Evolutionary conservation across 1,140 invertebrate genomes (phyloP).

Genomic region (Rhysida immarginata): DNA sequence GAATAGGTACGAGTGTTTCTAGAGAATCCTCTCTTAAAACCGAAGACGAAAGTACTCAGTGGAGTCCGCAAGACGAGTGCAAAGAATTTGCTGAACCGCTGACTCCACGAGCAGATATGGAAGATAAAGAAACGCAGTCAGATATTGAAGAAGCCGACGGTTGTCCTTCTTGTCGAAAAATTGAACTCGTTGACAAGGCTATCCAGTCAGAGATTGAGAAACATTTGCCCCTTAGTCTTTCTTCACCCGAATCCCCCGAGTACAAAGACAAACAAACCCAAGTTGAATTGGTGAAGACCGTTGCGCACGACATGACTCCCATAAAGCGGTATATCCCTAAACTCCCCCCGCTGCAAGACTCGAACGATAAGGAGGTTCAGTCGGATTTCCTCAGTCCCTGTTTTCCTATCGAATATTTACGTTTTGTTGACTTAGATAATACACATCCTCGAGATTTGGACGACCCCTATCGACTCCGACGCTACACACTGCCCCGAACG

Average conservation of each 20-base stretch:
- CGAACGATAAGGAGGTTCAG: neutral
- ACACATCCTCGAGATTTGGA: neutral
- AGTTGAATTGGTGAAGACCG: neutral
- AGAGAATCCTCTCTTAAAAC: neutral
- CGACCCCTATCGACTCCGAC: constrained; percentile 1
- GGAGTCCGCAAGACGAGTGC: constrained; percentile 3
- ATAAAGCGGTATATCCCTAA: neutral
- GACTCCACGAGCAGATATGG: neutral
- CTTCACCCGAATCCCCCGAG: neutral
- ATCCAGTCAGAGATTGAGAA: neutral
- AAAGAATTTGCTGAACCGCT: neutral
- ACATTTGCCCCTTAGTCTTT: neutral
- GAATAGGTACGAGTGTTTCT: neutral
- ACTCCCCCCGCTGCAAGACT: neutral
- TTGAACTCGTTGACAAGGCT: neutral
- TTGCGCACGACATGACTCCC: neutral
- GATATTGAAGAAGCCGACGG: neutral
- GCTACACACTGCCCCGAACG: constrained; percentile 3
- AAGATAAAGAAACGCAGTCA: constrained; percentile 1
- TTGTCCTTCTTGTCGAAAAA: neutral
- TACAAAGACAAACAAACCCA: constrained; percentile 1
- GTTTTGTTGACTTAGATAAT: neutral
- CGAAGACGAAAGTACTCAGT: constrained; percentile 2
- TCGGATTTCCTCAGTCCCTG: neutral
- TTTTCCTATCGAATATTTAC: neutral